A percentile compares a stretch with the other conserved stretches of the same genome.
Conservation (phyloP, 2,888 invertebrate species). For the Bellardia pandia region DNA sequence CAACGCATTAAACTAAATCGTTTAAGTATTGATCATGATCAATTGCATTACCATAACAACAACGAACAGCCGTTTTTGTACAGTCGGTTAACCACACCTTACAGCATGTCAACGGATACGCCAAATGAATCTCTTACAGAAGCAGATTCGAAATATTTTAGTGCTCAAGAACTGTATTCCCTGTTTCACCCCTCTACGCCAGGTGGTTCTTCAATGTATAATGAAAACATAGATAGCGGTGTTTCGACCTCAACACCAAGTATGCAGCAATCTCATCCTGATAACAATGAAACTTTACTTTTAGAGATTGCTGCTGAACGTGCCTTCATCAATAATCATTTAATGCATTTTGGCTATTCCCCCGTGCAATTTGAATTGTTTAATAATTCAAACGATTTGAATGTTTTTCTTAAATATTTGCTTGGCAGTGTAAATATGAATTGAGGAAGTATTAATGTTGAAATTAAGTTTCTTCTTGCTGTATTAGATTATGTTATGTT, state of each 20-base stretch:
- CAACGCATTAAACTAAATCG: slow-evolving; percentile 25
- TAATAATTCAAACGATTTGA: slow-evolving; percentile 67
- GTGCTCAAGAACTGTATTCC: slow-evolving; percentile 28
- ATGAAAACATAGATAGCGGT: slow-evolving; percentile 55
- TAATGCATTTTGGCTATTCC: slow-evolving; percentile 65
- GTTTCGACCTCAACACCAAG: slow-evolving; percentile 46
- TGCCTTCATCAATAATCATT: slow-evolving; percentile 70
- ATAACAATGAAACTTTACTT: slow-evolving; percentile 31
- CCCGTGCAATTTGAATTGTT: slow-evolving; percentile 67
- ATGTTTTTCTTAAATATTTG: slow-evolving; percentile 67
- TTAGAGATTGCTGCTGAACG: slow-evolving; percentile 69
- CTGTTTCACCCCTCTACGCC: slow-evolving; percentile 27
- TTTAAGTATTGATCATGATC: slow-evolving; percentile 24
- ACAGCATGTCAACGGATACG: background rate
- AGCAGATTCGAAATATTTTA: slow-evolving; percentile 51
- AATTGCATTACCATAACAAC: background rate
- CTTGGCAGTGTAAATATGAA: slow-evolving; percentile 42
- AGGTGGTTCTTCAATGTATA: slow-evolving; percentile 1
- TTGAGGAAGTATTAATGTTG: slow-evolving; percentile 31
- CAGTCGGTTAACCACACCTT: background rate
- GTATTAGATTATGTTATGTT: background rate
- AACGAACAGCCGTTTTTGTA: background rate
- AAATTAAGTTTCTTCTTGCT: background rate
- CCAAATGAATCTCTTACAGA: background rate
- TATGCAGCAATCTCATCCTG: background rate